Percentiles rank a stretch among this genome's conserved stretches.
Evolutionary conservation across 2,113 vertebrate genomes (phyloP).

Genomic region (Erythrocercus mccallii): DNA sequence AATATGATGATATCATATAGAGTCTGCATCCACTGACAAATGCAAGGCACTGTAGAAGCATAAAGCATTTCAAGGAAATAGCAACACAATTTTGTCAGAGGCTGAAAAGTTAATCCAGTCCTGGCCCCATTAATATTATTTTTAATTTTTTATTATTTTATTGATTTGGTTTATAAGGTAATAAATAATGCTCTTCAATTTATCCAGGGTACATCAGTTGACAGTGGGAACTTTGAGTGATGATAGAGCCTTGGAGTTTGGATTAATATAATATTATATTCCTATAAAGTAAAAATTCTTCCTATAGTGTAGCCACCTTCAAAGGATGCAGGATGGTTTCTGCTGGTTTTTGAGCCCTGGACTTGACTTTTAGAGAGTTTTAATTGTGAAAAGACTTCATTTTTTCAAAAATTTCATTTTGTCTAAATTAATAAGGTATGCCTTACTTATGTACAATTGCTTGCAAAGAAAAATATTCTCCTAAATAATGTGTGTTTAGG

Average conservation of each 20-base stretch:
- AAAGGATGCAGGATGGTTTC: not conserved
- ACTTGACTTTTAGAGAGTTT: not conserved
- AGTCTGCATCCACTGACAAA: not conserved
- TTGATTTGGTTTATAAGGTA: not conserved
- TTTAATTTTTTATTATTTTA: not conserved
- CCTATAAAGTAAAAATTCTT: not conserved
- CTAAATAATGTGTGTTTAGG: fast-evolving
- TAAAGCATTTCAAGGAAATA: slow-evolving; percentile 17
- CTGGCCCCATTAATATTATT: not conserved
- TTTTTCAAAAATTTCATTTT: not conserved
- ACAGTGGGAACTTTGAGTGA: not conserved
- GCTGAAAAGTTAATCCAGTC: not conserved
- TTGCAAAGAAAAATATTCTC: not conserved
- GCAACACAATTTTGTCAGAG: not conserved
- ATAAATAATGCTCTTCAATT: not conserved
- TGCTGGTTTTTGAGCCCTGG: not conserved
- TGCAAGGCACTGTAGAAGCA: not conserved
- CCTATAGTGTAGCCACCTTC: not conserved
- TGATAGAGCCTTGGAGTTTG: not conserved
- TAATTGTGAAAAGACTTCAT: not conserved
- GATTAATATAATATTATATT: not conserved
- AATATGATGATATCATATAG: not conserved
- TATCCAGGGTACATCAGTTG: fast-evolving
- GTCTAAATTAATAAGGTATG: not conserved
- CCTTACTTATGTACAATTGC: not conserved